Conservation (phyloP, 2,888 invertebrate species). For the Nemotelus nigrinus region DNA sequence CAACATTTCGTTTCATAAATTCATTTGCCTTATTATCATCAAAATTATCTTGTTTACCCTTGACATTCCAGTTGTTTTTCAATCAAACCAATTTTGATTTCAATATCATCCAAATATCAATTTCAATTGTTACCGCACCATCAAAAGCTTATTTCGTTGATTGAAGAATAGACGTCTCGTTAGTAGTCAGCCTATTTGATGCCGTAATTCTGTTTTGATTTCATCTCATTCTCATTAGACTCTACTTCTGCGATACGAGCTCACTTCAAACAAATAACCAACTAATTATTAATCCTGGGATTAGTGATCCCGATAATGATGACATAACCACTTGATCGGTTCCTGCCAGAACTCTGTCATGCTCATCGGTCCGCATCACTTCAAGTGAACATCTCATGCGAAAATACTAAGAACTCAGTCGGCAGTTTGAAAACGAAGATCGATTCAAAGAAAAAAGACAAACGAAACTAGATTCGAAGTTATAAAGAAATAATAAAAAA, state of each 20-base stretch:
- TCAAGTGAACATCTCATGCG: background rate
- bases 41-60: too few species aligned
- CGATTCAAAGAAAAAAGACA: too few species aligned
- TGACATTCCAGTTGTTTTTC: too few species aligned
- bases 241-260: background rate
- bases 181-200: background rate
- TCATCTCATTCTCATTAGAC: conserved; percentile 25
- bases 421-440: background rate
- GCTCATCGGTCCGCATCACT: background rate
- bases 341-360: background rate
- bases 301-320: conserved; percentile 8
- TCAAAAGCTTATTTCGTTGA: too few species aligned
- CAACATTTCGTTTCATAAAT: too few species aligned
- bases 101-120: too few species aligned
- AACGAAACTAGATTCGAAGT: background rate
- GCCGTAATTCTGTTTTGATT: background rate
- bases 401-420: background rate
- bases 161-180: too few species aligned
- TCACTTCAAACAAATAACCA: conserved; percentile 37
- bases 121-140: too few species aligned
- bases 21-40: too few species aligned
- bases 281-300: conserved; percentile 39
- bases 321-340: conserved; percentile 27
- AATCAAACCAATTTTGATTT: too few species aligned
- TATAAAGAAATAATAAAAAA: background rate